Evolutionary conservation across 1,140 invertebrate genomes (phyloP), one percentile per base, ranked within the genome.

Genomic region (Caerostris darwini): DNA sequence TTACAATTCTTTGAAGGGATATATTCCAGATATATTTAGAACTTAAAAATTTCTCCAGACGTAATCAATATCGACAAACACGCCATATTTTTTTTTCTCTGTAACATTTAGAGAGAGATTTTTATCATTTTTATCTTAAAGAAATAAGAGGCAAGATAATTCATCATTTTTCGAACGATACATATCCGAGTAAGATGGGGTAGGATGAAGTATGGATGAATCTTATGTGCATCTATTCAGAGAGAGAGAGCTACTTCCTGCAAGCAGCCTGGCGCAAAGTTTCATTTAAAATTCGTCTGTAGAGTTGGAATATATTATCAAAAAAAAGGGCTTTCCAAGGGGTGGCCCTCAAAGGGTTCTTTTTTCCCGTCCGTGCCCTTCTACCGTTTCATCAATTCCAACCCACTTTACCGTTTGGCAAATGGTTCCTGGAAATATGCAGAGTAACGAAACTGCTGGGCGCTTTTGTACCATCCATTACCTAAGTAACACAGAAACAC

Each of bases 321-420:
- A 12, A 88, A n/a, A 64, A 10, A 12, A 61, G 71, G 61, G 54
- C 56, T 81, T 93, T 67, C 64, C 34, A 19, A 61, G 19, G 82
- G 59, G 56, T 50, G 61, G 8, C 59, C 58, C 71, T 81, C 50
- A 82, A 82, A 91, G 89, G 19, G 53, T 91, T 81, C 71, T 91
- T 81, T 64, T 64, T 34, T 2, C 34, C 71, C 71, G 71, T 67
- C 57, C 57, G 57, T 91, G 64, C 64, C 69, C 86, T 34, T 94
- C 92, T 94, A 61, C 92, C 67, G 50, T 94, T 94, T 94, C 92
- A 94, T 94, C 92, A 94, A 94, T 93, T 94, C 61, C 34, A 53
- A 61, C 61, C 83, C 83, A 61, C 81, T 87, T 85, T 82, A 77
- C n/a, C 85, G 71, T 94, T 94, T 77, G 86, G 67, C 61, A 81